These are phyloP conservation scores for Marasmarcha lunaedactyla DNA, from an alignment of 2,888 invertebrate genomes.

Conservation along the genomic window DNA sequence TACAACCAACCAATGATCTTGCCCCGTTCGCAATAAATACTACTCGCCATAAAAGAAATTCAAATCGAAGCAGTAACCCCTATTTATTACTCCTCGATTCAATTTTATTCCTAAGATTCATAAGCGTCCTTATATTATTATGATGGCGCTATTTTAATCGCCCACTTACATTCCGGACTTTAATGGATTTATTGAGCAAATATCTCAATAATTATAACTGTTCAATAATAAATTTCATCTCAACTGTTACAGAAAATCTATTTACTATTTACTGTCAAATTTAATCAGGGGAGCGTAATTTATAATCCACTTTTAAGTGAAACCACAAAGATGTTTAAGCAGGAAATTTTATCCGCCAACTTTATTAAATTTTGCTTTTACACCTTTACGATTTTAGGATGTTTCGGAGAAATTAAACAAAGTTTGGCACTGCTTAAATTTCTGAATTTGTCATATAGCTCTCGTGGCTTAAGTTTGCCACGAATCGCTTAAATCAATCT, in stretches of 20 bases:
- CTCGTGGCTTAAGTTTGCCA: constrained; percentile 47
- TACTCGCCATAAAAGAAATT: constrained; percentile 18
- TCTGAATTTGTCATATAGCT: constrained; percentile 64
- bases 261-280: too few relatives aligned
- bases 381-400: constrained; percentile 22
- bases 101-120: constrained; percentile 24
- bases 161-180: constrained; percentile 10
- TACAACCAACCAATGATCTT: constrained; percentile 15
- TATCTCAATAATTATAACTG: background rate
- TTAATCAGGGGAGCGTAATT: too few relatives aligned
- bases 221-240: too few relatives aligned
- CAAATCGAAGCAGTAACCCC: constrained; percentile 18
- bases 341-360: constrained; percentile 26
- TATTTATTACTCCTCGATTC: constrained; percentile 20
- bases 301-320: constrained; percentile 1
- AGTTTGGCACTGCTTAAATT: constrained; percentile 55
- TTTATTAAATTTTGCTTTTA: constrained; percentile 33
- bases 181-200: background rate
- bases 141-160: constrained; percentile 17
- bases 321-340: background rate
- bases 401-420: constrained; percentile 34
- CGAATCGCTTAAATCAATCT: constrained; percentile 66
- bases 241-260: background rate
- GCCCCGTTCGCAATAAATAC: constrained; percentile 22
- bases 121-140: constrained; percentile 16